A percentile compares a stretch with the other conserved stretches of the same genome.
These are phyloP conservation scores for Diorhabda elongata DNA, from an alignment of 1,140 invertebrate genomes.

Conservation along the genomic window DNA sequence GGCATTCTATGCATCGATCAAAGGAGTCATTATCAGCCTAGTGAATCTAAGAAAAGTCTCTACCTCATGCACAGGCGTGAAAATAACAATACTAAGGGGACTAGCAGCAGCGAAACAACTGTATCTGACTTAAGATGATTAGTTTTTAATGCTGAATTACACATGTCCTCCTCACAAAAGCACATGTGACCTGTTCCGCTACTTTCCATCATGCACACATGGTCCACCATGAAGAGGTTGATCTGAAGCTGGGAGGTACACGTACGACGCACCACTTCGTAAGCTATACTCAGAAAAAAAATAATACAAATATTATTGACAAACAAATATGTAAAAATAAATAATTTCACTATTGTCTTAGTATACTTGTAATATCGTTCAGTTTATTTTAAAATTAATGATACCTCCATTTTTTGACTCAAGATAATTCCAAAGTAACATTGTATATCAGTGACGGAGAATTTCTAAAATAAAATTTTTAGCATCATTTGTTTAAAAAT, in stretches of 20 bases:
- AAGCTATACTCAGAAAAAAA: slow-evolving; percentile 59
- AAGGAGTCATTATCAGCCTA: slow-evolving; percentile 3
- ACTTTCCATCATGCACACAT: slow-evolving; percentile 97
- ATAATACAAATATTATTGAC: slow-evolving; percentile 15
- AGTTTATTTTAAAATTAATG: too few relatives aligned
- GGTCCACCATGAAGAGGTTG: slow-evolving; percentile 96
- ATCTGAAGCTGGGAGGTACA: slow-evolving; percentile 91
- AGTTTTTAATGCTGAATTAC: slow-evolving; percentile 58
- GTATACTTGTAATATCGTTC: too few relatives aligned
- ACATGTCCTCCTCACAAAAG: slow-evolving; percentile 96
- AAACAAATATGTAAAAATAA: not conserved
- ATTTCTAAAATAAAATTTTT: too few relatives aligned
- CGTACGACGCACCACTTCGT: slow-evolving; percentile 81
- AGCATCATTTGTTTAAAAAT: too few relatives aligned
- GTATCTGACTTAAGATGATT: slow-evolving; percentile 10
- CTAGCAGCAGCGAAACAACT: slow-evolving; percentile 15
- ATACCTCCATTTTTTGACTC: too few relatives aligned
- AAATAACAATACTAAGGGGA: slow-evolving; percentile 34
- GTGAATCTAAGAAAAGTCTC: slow-evolving; percentile 19
- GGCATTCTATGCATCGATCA: not conserved
- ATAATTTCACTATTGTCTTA: not conserved
- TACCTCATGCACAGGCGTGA: slow-evolving; percentile 41
- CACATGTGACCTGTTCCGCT: slow-evolving; percentile 95
- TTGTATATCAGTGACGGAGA: too few relatives aligned
- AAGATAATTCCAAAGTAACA: too few relatives aligned